phyloP scores from a whole-genome alignment of 2,113 vertebrate genomes.

The Cynoglossus semilaevis region DNA sequence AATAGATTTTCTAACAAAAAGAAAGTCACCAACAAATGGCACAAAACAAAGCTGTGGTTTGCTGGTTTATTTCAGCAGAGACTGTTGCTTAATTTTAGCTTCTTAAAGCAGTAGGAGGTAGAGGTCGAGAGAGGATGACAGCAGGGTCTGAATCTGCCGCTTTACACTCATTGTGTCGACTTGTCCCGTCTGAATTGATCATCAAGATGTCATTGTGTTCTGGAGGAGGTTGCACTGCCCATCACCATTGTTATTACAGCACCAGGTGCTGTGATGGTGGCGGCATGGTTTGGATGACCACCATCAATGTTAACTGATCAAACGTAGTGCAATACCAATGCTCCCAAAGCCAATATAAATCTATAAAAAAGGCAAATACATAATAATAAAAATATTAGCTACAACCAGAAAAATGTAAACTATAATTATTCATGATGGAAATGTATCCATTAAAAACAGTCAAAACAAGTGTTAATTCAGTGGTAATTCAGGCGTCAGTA shows the following conservation, averaged over 20 bases:
- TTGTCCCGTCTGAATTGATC: conserved; percentile 22
- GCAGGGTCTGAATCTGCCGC: conserved; percentile 20
- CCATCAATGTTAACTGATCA: neutral
- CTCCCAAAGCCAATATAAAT: no score
- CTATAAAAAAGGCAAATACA: no score
- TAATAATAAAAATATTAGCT: no score
- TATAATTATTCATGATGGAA: no score
- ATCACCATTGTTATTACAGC: conserved; percentile 28
- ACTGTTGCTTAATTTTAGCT: no score
- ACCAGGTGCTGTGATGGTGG: conserved; percentile 9
- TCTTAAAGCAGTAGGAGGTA: conserved; percentile 32
- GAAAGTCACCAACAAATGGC: no score
- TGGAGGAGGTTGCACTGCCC: conserved; percentile 15
- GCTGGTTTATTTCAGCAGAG: no score
- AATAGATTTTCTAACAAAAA: no score
- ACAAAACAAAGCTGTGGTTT: no score
- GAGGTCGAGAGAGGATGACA: conserved; percentile 27
- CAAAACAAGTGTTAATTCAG: no score
- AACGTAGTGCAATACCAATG: no score
- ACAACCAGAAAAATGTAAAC: no score
- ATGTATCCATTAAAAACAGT: neutral
- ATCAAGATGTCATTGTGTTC: conserved; percentile 32
- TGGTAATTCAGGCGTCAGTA: neutral
- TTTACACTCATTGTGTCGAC: conserved; percentile 12
- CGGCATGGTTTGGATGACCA: neutral